A percentile compares a stretch with the other conserved stretches of the same genome.
These are phyloP conservation scores for Nibea albiflora DNA, from an alignment of 2,113 vertebrate genomes.

Conservation along the genomic window DNA sequence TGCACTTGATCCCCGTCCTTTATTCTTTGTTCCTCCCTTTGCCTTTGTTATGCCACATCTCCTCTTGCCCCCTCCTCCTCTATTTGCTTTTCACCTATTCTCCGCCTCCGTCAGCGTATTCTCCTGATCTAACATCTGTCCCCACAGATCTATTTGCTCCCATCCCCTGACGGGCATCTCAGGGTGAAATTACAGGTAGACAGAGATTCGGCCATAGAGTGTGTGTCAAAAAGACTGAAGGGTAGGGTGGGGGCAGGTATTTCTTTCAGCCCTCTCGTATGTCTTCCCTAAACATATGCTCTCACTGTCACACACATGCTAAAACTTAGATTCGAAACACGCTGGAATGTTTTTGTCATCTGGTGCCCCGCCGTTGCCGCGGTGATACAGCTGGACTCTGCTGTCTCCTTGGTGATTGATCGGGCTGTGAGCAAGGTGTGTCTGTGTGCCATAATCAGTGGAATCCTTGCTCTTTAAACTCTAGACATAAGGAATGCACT, in stretches of 20 bases:
- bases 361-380: constrained; percentile 49
- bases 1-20: background rate
- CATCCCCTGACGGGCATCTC: background rate
- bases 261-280: constrained; percentile 28
- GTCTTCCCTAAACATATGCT: constrained; percentile 43
- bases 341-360: constrained; percentile 63
- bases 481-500: constrained; percentile 60
- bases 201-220: background rate
- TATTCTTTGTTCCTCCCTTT: constrained; percentile 18
- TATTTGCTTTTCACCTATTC: background rate
- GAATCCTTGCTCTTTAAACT: constrained; percentile 52
- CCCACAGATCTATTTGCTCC: background rate
- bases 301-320: constrained; percentile 46
- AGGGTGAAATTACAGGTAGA: constrained; percentile 15
- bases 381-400: constrained; percentile 65
- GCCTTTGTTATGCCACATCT: constrained; percentile 28
- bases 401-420: constrained; percentile 70
- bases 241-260: constrained; percentile 11
- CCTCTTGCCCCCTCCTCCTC: background rate
- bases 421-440: constrained; percentile 33
- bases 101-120: background rate
- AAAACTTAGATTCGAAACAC: constrained; percentile 45
- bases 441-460: constrained; percentile 42
- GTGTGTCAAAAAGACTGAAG: background rate
- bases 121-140: constrained; percentile 1